Evolutionary conservation across 92 coral and sea anemone species (phyloP).

Genomic region (Actinernus sp.): DNA sequence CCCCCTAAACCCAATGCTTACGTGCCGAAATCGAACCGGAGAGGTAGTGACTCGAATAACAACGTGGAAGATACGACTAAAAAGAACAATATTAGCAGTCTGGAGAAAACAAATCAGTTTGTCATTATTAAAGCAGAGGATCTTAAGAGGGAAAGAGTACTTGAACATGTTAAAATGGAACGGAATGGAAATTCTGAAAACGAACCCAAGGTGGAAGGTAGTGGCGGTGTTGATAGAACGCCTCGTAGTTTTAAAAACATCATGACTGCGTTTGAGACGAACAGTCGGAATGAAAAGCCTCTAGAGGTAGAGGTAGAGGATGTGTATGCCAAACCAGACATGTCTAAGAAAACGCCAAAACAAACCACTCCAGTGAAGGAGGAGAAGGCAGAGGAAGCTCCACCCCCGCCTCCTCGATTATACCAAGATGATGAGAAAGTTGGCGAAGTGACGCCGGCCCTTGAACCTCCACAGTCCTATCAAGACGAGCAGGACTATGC

Average conservation of each 20-base stretch:
- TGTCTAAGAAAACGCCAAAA: slow-evolving; percentile 33
- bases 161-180: too few relatives aligned
- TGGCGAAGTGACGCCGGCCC: too few relatives aligned
- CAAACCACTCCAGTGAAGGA: background rate
- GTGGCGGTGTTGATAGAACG: background rate
- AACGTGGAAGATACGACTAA: slow-evolving; percentile 6
- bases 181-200: background rate
- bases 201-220: background rate
- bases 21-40: background rate
- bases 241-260: slow-evolving; percentile 45
- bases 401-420: slow-evolving; percentile 10
- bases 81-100: background rate
- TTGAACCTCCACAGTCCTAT: slow-evolving; percentile 11
- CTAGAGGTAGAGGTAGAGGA: slow-evolving; percentile 1
- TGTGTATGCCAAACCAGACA: slow-evolving; percentile 66
- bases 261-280: slow-evolving; percentile 37
- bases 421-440: slow-evolving; percentile 11
- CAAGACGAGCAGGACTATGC: too few relatives aligned
- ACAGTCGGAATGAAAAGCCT: slow-evolving; percentile 11
- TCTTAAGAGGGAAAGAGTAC: too few relatives aligned
- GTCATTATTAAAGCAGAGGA: too few relatives aligned
- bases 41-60: slow-evolving; percentile 24
- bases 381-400: background rate
- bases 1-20: slow-evolving; percentile 38
- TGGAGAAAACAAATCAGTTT: background rate